Conservation (phyloP, 2,113 vertebrate genomes). For the Eudorcas thomsonii region DNA sequence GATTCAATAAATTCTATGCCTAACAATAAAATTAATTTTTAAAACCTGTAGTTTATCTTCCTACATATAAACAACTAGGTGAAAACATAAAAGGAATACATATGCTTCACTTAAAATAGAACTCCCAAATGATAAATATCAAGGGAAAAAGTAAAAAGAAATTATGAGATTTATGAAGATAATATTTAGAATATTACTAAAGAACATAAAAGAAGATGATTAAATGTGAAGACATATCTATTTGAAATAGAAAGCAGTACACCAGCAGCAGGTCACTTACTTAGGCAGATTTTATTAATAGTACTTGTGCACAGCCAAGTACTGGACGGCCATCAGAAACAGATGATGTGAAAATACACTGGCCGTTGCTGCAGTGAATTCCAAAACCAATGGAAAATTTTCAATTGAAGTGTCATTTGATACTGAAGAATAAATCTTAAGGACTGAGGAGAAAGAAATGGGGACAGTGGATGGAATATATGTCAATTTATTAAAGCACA, state of each 20-base stretch:
- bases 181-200: background rate
- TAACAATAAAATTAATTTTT: constrained; percentile 14
- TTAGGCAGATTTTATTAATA: background rate
- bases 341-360: background rate
- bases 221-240: background rate
- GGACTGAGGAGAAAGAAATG: background rate
- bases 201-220: background rate
- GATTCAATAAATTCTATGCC: background rate
- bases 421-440: background rate
- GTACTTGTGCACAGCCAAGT: background rate
- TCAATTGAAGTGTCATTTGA: background rate
- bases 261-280: background rate
- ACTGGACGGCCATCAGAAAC: background rate
- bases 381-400: background rate
- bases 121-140: background rate
- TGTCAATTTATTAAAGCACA: background rate
- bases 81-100: background rate
- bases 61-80: background rate
- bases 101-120: background rate
- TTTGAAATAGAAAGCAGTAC: background rate
- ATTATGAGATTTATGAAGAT: background rate
- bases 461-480: background rate
- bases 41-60: background rate
- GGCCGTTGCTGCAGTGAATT: background rate
- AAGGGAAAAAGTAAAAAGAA: background rate